Base-by-base conservation (phyloP, 1,140 invertebrate genomes). In the Papilio aristodemus region DNA sequence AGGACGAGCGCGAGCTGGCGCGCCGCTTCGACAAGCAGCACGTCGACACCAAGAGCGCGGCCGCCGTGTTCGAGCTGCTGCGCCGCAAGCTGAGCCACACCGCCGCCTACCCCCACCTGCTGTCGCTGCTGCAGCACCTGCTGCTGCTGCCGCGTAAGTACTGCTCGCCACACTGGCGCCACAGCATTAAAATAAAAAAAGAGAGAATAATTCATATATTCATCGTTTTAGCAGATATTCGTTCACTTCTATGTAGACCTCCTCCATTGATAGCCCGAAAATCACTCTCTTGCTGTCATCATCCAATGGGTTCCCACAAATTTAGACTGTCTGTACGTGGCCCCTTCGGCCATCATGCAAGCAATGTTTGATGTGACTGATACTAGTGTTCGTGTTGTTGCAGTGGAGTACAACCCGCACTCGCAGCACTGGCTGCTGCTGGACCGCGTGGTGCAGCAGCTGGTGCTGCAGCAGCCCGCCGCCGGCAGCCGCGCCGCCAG, bases 401-500 rank as follows among this genome's bases (percentile, higher is more conserved):
- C 79, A 84, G 91, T 91, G 85, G 89, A 92, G 63, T 92, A 91
- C 82, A 88, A 83, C 72, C 95, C 95, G 1, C 95, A 96, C 90
- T 95, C 96, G 22, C 97, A 98, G 72, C 96, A 98, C 82, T 99
- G 98, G 98, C 90, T 98, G 25, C 92, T 99, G 32, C 96, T 99
- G 80, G 98, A 99, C 89, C 94, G 98, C 64, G 96, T 99, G 60
- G 94, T 97, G n/a, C 98, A 99, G 86, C 98, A 99, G 91, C 94
- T 99, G 37, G 95, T 98, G 22, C 91, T 99, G n/a, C 98, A 99
- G 89, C 94, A 95, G 81, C 89, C 92, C 0, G 89, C 92, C 32
- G 89, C 89, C 5, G 78, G 89, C 63, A 72, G 79, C 38, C 81
- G 86, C 43, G 89, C 87, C 59, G 78, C 73, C 67, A 83, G 76